These are phyloP conservation scores for Malacoraja senta DNA, from an alignment of 2,797 vertebrate genomes.

Conservation along the genomic window DNA sequence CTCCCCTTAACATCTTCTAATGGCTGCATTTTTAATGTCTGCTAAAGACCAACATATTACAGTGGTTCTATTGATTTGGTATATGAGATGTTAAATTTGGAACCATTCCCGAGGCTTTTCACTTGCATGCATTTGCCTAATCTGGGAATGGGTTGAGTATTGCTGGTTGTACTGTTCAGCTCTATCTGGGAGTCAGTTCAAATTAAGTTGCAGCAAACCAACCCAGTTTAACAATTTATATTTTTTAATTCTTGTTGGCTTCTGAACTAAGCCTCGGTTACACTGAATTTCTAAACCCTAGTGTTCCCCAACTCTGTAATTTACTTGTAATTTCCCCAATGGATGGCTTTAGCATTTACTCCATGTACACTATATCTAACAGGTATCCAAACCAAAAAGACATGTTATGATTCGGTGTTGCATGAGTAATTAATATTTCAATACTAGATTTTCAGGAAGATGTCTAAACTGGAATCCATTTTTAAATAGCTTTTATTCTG, in stretches of 20 bases:
- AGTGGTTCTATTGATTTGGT: not conserved
- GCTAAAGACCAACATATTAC: not conserved
- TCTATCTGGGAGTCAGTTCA: slow-evolving; percentile 7
- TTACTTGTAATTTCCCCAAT: not conserved
- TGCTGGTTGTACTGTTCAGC: not conserved
- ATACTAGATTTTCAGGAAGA: not conserved
- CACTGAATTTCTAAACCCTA: not conserved
- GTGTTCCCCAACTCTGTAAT: not conserved
- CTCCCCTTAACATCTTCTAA: too few relatives aligned
- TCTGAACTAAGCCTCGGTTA: not conserved
- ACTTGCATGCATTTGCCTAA: not conserved
- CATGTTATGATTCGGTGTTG: not conserved
- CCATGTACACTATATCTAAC: not conserved
- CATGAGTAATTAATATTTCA: not conserved
- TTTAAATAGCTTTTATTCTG: not conserved
- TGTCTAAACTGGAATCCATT: not conserved
- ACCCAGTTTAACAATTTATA: not conserved
- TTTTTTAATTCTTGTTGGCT: not conserved
- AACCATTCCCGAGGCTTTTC: not conserved
- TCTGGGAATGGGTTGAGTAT: not conserved
- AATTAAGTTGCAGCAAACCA: not conserved
- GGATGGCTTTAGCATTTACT: not conserved
- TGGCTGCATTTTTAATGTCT: too few relatives aligned
- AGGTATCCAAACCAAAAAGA: not conserved
- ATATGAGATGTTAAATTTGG: not conserved